Conservation (phyloP, 2,797 vertebrate species). For the Syncerus caffer region DNA sequence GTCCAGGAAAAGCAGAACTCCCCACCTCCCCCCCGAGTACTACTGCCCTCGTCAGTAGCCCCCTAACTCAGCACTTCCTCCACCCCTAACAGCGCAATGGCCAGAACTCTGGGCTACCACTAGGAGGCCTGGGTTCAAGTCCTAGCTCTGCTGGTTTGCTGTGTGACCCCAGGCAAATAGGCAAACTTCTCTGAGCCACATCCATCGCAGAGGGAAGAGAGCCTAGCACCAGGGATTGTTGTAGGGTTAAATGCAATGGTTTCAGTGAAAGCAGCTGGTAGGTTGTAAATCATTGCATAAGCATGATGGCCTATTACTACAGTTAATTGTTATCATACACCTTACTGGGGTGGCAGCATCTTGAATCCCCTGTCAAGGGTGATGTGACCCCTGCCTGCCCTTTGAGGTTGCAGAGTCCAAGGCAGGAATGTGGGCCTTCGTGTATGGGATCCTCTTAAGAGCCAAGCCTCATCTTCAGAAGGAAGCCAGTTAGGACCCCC, state of each 20-base stretch:
- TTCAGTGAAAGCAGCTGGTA: background rate
- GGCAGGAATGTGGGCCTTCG: background rate
- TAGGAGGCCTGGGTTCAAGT: background rate
- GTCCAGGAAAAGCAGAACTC: background rate
- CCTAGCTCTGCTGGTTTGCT: background rate
- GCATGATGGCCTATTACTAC: accelerated
- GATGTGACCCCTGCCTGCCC: background rate
- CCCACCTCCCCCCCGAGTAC: accelerated
- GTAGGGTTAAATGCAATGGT: background rate
- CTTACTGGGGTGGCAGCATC: background rate
- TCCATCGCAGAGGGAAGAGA: background rate
- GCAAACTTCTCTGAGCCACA: background rate
- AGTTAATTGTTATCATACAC: background rate
- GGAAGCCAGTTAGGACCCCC: background rate
- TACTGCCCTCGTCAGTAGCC: background rate
- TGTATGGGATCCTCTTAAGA: background rate
- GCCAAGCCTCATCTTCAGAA: background rate
- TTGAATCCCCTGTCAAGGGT: background rate
- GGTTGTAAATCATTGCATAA: background rate
- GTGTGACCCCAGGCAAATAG: background rate
- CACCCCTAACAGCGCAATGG: background rate
- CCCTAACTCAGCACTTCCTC: background rate
- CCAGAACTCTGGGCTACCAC: background rate
- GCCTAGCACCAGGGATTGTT: background rate
- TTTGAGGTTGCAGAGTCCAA: background rate